phyloP scores from a whole-genome alignment of 2,888 invertebrate genomes.

The Yponomeuta plumbellus region DNA sequence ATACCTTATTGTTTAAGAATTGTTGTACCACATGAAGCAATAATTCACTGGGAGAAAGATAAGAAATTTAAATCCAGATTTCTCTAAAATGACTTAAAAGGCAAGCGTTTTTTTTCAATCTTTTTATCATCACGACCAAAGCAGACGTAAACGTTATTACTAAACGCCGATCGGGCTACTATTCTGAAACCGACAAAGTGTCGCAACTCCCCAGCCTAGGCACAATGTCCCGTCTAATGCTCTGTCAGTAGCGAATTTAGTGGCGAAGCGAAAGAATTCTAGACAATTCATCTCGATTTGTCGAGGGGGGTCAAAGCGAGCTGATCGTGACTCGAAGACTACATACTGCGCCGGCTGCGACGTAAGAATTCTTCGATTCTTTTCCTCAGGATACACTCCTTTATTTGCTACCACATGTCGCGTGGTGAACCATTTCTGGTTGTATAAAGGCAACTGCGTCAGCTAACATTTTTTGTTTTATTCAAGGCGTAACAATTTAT shows the following conservation, averaged over 20 bases:
- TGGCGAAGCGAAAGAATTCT: constrained; percentile 39
- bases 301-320: constrained; percentile 55
- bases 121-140: neutral
- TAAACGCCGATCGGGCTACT: neutral
- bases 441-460: too few relatives aligned
- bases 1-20: too few relatives aligned
- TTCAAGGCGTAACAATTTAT: too few relatives aligned
- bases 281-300: constrained; percentile 72
- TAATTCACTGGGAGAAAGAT: too few relatives aligned
- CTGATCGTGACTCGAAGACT: constrained; percentile 51
- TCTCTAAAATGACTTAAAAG: neutral
- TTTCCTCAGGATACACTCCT: too few relatives aligned
- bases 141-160: neutral
- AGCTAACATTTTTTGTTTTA: too few relatives aligned
- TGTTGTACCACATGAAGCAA: too few relatives aligned
- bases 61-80: neutral
- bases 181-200: neutral
- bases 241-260: constrained; percentile 2
- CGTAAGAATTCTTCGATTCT: neutral
- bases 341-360: constrained; percentile 25
- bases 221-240: neutral
- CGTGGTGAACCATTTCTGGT: too few relatives aligned
- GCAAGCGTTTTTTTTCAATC: neutral
- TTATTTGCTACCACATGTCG: too few relatives aligned
- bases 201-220: neutral